Conservation (phyloP, 2,113 vertebrate genomes). For the Pseudorhombus dupliciocellatus region DNA sequence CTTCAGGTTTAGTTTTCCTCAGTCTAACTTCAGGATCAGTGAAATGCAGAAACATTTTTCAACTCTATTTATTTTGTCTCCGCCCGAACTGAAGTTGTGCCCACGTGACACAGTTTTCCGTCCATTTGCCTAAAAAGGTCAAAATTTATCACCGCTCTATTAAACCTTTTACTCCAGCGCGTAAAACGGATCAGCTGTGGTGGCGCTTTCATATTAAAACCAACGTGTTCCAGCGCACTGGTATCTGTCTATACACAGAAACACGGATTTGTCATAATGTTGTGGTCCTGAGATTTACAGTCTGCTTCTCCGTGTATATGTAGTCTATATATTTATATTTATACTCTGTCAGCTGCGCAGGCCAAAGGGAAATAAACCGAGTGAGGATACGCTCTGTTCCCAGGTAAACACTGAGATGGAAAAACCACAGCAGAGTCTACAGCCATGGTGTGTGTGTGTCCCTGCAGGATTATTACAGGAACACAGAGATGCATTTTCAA, state of each 20-base stretch:
- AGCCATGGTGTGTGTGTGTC: neutral
- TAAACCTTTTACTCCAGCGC: constrained; percentile 23
- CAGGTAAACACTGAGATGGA: constrained; percentile 57
- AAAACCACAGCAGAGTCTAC: constrained; percentile 19
- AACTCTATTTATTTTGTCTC: neutral
- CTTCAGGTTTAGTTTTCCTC: too few species aligned
- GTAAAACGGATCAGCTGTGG: constrained; percentile 39
- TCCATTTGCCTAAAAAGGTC: constrained; percentile 15
- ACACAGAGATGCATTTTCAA: constrained; percentile 25
- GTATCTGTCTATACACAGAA: neutral
- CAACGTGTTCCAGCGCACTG: neutral
- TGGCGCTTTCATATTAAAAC: constrained; percentile 17
- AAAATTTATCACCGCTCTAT: constrained; percentile 23
- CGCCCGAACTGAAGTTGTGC: neutral
- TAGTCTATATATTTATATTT: constrained; percentile 33
- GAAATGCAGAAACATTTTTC: too few species aligned
- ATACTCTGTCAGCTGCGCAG: constrained; percentile 30
- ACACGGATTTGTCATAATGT: constrained; percentile 5
- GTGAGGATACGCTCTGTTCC: constrained; percentile 34
- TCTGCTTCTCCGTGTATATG: constrained; percentile 1
- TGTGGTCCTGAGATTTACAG: constrained; percentile 30
- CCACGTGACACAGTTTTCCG: constrained; percentile 27
- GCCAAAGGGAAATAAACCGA: constrained; percentile 40
- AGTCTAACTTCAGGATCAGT: too few species aligned
- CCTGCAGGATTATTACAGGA: neutral